A percentile compares a stretch with the other conserved stretches of the same genome.
Evolutionary conservation across 2,888 invertebrate species (phyloP).

Genomic region (Ormyrus nitidulus): DNA sequence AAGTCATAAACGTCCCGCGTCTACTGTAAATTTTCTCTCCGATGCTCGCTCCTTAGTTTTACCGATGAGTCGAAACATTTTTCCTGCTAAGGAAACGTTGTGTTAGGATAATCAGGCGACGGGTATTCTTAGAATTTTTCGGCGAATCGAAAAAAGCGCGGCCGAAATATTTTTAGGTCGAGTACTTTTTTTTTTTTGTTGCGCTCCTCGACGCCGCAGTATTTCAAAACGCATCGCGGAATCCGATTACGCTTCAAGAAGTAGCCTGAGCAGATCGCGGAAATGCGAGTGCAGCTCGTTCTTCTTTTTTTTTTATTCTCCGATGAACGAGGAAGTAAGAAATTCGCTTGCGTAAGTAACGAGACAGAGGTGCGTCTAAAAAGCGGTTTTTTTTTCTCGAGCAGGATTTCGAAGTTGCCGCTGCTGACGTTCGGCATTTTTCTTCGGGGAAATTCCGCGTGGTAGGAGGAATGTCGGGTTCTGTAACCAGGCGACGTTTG

Average conservation of each 20-base stretch:
- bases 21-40: too few relatives aligned
- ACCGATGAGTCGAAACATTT: too few relatives aligned
- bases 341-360: constrained; percentile 8
- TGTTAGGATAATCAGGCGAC: background rate
- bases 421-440: too few relatives aligned
- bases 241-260: constrained; percentile 2
- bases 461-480: too few relatives aligned
- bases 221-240: background rate
- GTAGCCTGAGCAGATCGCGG: background rate
- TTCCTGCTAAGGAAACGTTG: too few relatives aligned
- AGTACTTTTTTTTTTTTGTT: background rate
- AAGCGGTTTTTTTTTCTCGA: too few relatives aligned
- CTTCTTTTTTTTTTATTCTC: background rate
- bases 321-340: background rate
- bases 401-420: too few relatives aligned
- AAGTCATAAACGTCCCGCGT: too few relatives aligned
- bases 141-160: constrained; percentile 17
- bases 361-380: too few relatives aligned
- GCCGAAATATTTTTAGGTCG: constrained; percentile 28
- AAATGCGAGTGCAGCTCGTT: background rate
- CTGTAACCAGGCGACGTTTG: too few relatives aligned
- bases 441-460: too few relatives aligned
- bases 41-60: too few relatives aligned
- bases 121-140: constrained; percentile 32
- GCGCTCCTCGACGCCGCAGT: background rate